Conservation (phyloP, 2,888 invertebrate species). For the Archips xylosteana region DNA sequence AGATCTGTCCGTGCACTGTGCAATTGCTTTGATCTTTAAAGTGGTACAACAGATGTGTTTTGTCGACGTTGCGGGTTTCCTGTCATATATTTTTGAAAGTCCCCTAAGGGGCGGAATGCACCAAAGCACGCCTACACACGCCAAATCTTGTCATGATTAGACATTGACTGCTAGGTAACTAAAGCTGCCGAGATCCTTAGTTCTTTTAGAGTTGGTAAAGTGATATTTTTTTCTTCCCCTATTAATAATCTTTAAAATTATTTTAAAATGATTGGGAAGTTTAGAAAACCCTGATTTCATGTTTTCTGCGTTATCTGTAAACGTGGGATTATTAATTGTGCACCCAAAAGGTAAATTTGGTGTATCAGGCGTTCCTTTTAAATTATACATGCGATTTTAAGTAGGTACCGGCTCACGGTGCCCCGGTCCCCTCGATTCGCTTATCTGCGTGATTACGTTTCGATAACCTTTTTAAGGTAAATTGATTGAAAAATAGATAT, state of each 20-base stretch:
- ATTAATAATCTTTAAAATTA: neutral
- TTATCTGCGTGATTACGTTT: constrained; percentile 67
- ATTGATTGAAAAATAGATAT: constrained; percentile 67
- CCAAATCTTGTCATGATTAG: neutral
- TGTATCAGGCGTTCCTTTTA: constrained; percentile 61
- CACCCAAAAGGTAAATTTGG: constrained; percentile 49
- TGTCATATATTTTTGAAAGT: neutral
- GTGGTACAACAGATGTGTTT: constrained; percentile 46
- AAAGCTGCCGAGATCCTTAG: too few species aligned
- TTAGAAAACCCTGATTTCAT: constrained; percentile 21
- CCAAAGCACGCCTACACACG: neutral
- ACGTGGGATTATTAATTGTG: constrained; percentile 47
- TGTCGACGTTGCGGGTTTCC: constrained; percentile 36
- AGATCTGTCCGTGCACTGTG: constrained; percentile 44
- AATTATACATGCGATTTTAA: constrained; percentile 77
- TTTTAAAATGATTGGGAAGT: neutral
- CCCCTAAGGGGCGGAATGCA: neutral
- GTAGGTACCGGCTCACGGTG: constrained; percentile 58
- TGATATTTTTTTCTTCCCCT: too few species aligned
- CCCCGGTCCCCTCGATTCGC: constrained; percentile 58
- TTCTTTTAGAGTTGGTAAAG: too few species aligned
- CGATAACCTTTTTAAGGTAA: constrained; percentile 64
- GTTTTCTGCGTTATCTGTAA: constrained; percentile 48
- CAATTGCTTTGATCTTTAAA: constrained; percentile 56
- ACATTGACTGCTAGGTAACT: neutral